Conservation (phyloP, 2,888 invertebrate species). For the Rhogogaster chlorosoma region DNA sequence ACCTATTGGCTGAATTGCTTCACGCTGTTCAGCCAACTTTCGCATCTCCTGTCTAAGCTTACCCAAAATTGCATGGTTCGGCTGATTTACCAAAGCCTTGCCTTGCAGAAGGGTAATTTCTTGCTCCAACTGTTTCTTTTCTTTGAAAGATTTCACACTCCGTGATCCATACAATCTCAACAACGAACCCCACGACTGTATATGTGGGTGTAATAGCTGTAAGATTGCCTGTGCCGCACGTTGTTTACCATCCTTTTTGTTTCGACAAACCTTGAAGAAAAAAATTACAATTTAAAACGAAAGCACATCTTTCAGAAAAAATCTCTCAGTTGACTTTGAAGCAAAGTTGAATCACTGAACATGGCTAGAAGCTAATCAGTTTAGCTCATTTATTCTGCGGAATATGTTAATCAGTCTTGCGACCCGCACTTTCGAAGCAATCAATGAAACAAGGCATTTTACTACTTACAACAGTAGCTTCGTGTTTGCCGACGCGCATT, state of each 20-base stretch:
- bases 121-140: conserved; percentile 95
- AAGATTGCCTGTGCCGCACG: conserved; percentile 96
- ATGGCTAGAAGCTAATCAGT: neutral
- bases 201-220: conserved; percentile 95
- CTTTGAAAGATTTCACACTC: conserved; percentile 94
- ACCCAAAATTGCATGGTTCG: conserved; percentile 93
- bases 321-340: neutral
- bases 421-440: neutral
- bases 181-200: conserved; percentile 96
- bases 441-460: neutral
- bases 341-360: neutral
- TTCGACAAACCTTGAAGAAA: conserved; percentile 86
- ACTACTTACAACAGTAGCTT: conserved; percentile 85
- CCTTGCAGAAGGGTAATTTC: conserved; percentile 94
- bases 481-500: conserved; percentile 96
- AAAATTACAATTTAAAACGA: neutral
- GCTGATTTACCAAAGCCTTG: conserved; percentile 93
- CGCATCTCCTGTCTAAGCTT: conserved; percentile 92
- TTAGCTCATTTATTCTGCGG: neutral
- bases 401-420: neutral
- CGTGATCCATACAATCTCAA: conserved; percentile 95
- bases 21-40: conserved; percentile 84
- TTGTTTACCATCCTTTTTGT: conserved; percentile 98
- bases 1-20: conserved; percentile 79
- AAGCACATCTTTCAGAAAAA: neutral